Conservation (phyloP, 1,140 invertebrate genomes). For the Ditylenchus dipsaci region DNA sequence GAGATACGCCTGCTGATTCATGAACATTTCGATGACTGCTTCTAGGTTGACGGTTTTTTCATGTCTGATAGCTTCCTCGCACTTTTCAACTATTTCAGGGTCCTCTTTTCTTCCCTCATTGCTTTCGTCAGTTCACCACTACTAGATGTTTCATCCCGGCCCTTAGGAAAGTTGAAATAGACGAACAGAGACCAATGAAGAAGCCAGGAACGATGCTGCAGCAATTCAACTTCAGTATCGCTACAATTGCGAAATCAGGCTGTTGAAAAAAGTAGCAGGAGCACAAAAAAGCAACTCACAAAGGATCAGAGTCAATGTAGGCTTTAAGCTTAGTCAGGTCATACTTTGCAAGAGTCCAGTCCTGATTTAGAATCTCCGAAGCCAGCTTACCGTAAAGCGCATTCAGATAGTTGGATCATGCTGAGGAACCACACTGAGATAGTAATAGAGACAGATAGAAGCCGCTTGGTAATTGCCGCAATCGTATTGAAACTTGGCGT, state of each 20-base stretch:
- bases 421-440: slow-evolving; percentile 73
- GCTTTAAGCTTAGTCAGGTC: slow-evolving; percentile 90
- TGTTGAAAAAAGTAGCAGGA: too few relatives aligned
- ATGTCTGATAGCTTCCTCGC: too few relatives aligned
- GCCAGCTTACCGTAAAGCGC: slow-evolving; percentile 96
- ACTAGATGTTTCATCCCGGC: slow-evolving; percentile 66
- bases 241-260: too few relatives aligned
- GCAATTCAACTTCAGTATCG: slow-evolving; percentile 73
- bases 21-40: slow-evolving; percentile 96
- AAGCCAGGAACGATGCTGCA: slow-evolving; percentile 96
- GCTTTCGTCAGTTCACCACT: too few relatives aligned
- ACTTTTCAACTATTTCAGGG: too few relatives aligned
- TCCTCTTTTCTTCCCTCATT: too few relatives aligned
- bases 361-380: slow-evolving; percentile 91
- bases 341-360: slow-evolving; percentile 93
- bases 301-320: slow-evolving; percentile 81
- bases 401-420: slow-evolving; percentile 76
- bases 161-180: slow-evolving; percentile 93
- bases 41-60: too few relatives aligned
- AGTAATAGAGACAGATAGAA: slow-evolving; percentile 92
- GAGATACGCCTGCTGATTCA: slow-evolving; percentile 83
- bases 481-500: slow-evolving; percentile 94
- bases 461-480: slow-evolving; percentile 94
- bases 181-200: slow-evolving; percentile 99
- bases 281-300: slow-evolving; percentile 42